phyloP scores from a whole-genome alignment of 2,797 vertebrate species.

The Apodemus agrarius region DNA sequence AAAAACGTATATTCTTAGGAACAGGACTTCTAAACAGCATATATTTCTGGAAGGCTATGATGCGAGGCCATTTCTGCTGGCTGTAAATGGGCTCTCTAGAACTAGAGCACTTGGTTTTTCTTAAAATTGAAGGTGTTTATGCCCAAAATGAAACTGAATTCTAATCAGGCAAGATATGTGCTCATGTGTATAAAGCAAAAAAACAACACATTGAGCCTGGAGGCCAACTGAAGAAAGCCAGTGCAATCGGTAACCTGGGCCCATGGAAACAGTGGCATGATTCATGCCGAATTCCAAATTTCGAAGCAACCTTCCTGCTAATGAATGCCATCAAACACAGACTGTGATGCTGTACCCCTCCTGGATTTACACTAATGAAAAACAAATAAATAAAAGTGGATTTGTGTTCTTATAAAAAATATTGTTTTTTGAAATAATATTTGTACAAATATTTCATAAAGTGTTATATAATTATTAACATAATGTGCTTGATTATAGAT shows the following conservation, averaged over 20 bases:
- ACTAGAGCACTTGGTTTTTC: neutral
- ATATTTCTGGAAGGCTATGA: neutral
- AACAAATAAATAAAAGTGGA: neutral
- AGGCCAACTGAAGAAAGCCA: neutral
- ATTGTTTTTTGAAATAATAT: neutral
- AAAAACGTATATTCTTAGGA: too few relatives aligned
- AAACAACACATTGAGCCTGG: neutral
- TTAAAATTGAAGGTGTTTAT: neutral
- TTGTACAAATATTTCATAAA: constrained; percentile 36
- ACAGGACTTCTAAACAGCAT: neutral
- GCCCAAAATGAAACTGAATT: neutral
- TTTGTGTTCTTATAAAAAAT: neutral
- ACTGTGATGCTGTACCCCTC: neutral
- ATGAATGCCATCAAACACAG: neutral
- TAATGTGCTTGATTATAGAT: constrained; percentile 21
- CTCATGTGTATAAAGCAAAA: neutral
- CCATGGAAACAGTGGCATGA: neutral
- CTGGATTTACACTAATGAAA: neutral
- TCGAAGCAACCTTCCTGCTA: neutral
- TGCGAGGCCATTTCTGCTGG: neutral
- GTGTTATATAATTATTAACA: neutral
- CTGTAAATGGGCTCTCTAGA: neutral
- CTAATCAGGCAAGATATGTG: neutral
- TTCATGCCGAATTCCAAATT: neutral
- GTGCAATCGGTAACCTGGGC: neutral